A percentile compares a stretch with the other conserved stretches of the same genome.
Evolutionary conservation across 2,797 vertebrate species (phyloP).

Genomic region (Setipinna tenuifilis): DNA sequence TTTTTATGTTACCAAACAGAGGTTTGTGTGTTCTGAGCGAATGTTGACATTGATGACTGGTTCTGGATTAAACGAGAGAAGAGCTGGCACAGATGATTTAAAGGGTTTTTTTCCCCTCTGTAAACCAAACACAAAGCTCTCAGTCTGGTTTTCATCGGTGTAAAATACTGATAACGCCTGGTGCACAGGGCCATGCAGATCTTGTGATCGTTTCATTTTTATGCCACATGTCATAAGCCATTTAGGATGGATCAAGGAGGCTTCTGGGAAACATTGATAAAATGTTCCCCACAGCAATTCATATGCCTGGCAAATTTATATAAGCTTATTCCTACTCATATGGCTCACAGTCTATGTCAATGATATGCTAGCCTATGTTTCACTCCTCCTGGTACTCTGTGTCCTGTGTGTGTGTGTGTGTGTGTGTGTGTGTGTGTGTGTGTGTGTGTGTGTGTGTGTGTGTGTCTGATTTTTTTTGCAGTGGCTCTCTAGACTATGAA

Average conservation of each 20-base stretch:
- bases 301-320: not conserved
- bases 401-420: not conserved
- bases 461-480: slow-evolving; percentile 53
- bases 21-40: slow-evolving; percentile 30
- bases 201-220: slow-evolving; percentile 55
- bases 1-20: not conserved
- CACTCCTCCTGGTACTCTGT: not conserved
- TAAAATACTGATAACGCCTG: not conserved
- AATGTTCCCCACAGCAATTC: slow-evolving; percentile 7
- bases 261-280: slow-evolving; percentile 1
- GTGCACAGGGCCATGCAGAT: slow-evolving; percentile 55
- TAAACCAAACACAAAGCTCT: slow-evolving; percentile 51
- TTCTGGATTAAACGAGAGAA: slow-evolving; percentile 41
- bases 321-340: not conserved
- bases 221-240: slow-evolving; percentile 66
- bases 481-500: not conserved
- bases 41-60: slow-evolving; percentile 51
- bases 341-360: not conserved
- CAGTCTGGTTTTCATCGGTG: slow-evolving; percentile 54
- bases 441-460: too few relatives aligned
- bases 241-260: slow-evolving; percentile 59
- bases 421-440: too few relatives aligned
- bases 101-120: slow-evolving; percentile 48
- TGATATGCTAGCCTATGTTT: slow-evolving; percentile 7
- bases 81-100: slow-evolving; percentile 50